Conservation (phyloP, 2,113 vertebrate genomes). For the Salvelinus alpinus region DNA sequence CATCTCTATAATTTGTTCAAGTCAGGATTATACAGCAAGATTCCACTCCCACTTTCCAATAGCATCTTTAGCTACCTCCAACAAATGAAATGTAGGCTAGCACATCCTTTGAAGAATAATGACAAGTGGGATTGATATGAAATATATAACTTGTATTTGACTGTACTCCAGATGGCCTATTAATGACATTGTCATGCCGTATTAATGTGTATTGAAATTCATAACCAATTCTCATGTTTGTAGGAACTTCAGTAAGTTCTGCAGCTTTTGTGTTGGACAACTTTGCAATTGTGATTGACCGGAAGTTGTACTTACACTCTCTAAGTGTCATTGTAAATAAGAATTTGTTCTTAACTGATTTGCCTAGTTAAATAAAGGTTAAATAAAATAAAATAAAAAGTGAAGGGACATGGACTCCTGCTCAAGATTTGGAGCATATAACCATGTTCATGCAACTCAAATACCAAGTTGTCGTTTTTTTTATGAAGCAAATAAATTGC, state of each 20-base stretch:
- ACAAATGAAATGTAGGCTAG: not conserved
- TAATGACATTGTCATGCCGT: not conserved
- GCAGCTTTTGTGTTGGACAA: constrained; percentile 2
- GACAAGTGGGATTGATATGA: too few species aligned
- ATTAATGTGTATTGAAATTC: not conserved
- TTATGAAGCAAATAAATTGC: too few species aligned
- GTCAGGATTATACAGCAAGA: not conserved
- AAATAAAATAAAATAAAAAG: too few species aligned
- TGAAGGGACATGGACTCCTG: not conserved
- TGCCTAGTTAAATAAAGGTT: too few species aligned
- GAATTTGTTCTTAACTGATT: too few species aligned
- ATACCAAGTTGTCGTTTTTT: not conserved
- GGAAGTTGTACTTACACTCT: constrained; percentile 6
- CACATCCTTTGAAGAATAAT: not conserved
- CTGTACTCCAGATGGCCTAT: too few species aligned
- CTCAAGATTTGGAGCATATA: not conserved
- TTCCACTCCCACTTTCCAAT: not conserved
- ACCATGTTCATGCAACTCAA: not conserved
- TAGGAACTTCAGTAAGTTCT: not conserved
- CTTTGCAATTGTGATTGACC: constrained; percentile 1
- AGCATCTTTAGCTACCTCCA: not conserved
- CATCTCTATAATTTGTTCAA: too few species aligned
- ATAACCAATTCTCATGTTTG: not conserved
- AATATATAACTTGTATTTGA: not conserved
- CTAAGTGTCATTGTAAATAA: too few species aligned